Percentiles rank a stretch among this genome's conserved stretches.
Conservation (phyloP, 2,888 invertebrate species). For the Pycnomerus fuliginosus region DNA sequence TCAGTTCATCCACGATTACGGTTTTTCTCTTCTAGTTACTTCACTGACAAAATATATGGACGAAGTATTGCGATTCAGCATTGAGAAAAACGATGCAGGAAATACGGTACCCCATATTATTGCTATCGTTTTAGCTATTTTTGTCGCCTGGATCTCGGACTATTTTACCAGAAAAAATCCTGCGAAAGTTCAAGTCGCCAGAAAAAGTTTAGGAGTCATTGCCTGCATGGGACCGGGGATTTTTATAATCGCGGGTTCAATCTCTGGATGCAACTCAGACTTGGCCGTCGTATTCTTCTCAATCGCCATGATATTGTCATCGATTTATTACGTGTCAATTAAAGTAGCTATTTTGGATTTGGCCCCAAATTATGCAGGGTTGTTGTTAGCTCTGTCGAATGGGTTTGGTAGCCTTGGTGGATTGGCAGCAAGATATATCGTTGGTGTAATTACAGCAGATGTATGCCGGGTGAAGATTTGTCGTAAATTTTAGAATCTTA, state of each 20-base stretch:
- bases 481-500: slow-evolving; percentile 1
- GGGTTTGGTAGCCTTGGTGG: slow-evolving; percentile 64
- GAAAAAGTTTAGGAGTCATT: slow-evolving; percentile 37
- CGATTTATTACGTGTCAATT: slow-evolving; percentile 67
- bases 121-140: slow-evolving; percentile 64
- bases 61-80: slow-evolving; percentile 64
- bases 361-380: slow-evolving; percentile 64
- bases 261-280: slow-evolving; percentile 59
- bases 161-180: slow-evolving; percentile 61
- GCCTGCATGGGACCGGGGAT: slow-evolving; percentile 64
- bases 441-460: slow-evolving; percentile 61
- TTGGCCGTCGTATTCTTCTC: slow-evolving; percentile 59
- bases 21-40: slow-evolving; percentile 70
- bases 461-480: slow-evolving; percentile 52
- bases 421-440: slow-evolving; percentile 61
- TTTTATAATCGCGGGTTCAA: slow-evolving; percentile 63
- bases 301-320: slow-evolving; percentile 66
- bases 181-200: slow-evolving; percentile 56
- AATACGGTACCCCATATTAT: slow-evolving; percentile 64
- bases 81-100: slow-evolving; percentile 61
- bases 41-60: slow-evolving; percentile 64
- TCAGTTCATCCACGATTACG: slow-evolving; percentile 71
- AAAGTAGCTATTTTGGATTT: slow-evolving; percentile 67
- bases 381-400: slow-evolving; percentile 64
- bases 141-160: slow-evolving; percentile 67